Evolutionary conservation across 2,797 vertebrate species (phyloP), one percentile per base, ranked within the genome.

Genomic region (Falco biarmicus): DNA sequence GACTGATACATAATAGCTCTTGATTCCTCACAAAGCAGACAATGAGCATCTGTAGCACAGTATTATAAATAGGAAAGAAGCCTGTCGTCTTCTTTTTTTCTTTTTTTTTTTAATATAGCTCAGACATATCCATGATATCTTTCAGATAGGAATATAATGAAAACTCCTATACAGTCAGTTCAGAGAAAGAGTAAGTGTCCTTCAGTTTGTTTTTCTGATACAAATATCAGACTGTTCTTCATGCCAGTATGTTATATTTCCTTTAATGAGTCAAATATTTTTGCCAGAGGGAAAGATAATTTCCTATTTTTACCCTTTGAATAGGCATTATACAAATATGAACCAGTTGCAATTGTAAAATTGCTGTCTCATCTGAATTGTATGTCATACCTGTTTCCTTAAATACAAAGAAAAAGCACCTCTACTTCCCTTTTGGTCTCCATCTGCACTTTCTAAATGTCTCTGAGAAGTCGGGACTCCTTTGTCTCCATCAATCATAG

Each of bases 1-100:
- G 91, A 97, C 94, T 96, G 96, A 97, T 96, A 95, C n/a, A 89
- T 91, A 91, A 84, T 61, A 90, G 84, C 97, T 96, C 89, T 87
- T 95, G 93, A 96, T 95, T 97, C 82, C 80, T 96, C 85, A 83
- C 18, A 64, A 89, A 95, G 61, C 61, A 97, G 95, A 97, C 81
- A 97, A 88, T 95, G 48, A 97, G 43, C 70, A 56, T 93, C 89
- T 93, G 71, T 88, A 95, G 89, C 37, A 95, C 81, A 93, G 90
- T 69, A 88, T 95, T 90, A 91, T 71, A 96, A 97, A 96, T 48
- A 91, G 37, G 25, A 84, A 94, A 85, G 28, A 50, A 77, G 28
- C 10, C 25, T 61, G 6, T 6, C 10, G 2, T 41, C 41, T 13
- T 41, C 26, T 48, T 61, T 28, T 45, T 10, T 43, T 39, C 39